Base-by-base conservation (phyloP, 2,113 vertebrate species). In the Galeopterus variegatus region DNA sequence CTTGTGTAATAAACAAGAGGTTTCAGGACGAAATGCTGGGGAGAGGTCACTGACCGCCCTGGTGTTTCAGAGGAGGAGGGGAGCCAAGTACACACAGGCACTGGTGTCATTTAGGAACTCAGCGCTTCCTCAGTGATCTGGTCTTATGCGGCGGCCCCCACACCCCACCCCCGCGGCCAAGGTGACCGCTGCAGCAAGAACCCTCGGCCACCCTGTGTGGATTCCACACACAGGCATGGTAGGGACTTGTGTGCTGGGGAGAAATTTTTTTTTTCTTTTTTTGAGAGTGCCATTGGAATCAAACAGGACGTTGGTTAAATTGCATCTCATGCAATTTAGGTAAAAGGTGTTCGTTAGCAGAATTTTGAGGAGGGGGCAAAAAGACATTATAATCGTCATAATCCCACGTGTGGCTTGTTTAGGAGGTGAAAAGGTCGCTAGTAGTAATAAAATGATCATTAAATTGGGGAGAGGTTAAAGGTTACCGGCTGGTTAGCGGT, bases 391-490 rank as follows among this genome's bases (percentile, higher is more conserved):
- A 3, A 9, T 41, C 36, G 18, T 45, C 31, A 9, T 15, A 8
- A 64, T 14, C 19, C 1, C 31, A 50, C 36, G 50, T 36, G 15
- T 1, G 24, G 69, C 60, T 76, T 82, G 92, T 36, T 95, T 80
- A 92, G 96, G 79, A 89, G 97, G 97, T 98, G 95, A 98, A 95
- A 98, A 98, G 98, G 96, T 97, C 97, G 94, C 95, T 97, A 98
- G 96, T 58, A 97, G 73, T 90, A 96, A 93, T 92, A 97, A 96
- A 96, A 67, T 50, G 95, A 89, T 96, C 97, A 97, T 94, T 98
- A 98, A 96, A 98, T 96, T 95, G 96, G 79, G 97, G 88, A 97
- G 91, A 98, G 96, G 97, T 95, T 97, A 98, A 99, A 98, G 98
- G 98, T 99, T 97, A 97, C 90, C 58, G 96, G 88, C 96, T 97